A percentile compares a stretch with the other conserved stretches of the same genome.
Evolutionary conservation across 2,113 vertebrate genomes (phyloP).

Genomic region (Embiotoca jacksoni): DNA sequence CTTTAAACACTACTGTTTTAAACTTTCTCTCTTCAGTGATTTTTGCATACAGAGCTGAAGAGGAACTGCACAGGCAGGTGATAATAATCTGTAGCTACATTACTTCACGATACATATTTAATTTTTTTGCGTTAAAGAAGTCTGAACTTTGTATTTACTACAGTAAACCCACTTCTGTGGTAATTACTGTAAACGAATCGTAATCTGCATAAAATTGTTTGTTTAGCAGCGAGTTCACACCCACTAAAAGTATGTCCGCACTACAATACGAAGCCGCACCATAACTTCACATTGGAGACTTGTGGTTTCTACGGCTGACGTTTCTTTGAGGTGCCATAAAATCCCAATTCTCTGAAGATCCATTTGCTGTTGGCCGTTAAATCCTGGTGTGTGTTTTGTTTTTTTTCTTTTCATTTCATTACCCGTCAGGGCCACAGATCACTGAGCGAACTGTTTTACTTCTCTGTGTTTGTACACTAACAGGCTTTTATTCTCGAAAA

Average conservation of each 20-base stretch:
- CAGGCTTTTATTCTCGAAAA: constrained; percentile 34
- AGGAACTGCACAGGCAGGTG: no score
- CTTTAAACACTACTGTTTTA: no score
- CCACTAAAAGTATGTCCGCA: not conserved
- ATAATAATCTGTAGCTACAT: no score
- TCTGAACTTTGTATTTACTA: no score
- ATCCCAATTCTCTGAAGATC: constrained; percentile 15
- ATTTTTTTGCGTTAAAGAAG: no score
- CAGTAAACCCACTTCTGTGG: no score
- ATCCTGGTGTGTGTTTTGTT: constrained; percentile 7
- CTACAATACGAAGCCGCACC: no score
- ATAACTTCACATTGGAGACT: not conserved
- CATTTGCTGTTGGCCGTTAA: constrained; percentile 42
- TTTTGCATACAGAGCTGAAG: no score
- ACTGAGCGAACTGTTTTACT: constrained; percentile 5
- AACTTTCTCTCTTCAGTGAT: no score
- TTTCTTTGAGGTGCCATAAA: constrained; percentile 19
- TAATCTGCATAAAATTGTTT: no score
- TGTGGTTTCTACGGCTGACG: not conserved
- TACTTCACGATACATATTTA: no score
- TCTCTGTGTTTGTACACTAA: not conserved
- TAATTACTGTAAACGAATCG: no score
- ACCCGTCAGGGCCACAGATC: constrained; percentile 20
- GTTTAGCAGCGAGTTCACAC: not conserved
- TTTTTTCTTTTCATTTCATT: constrained; percentile 9